Percentiles rank a stretch among this genome's conserved stretches.
phyloP scores from a whole-genome alignment of 1,140 invertebrate species.

The Bombus impatiens region DNA sequence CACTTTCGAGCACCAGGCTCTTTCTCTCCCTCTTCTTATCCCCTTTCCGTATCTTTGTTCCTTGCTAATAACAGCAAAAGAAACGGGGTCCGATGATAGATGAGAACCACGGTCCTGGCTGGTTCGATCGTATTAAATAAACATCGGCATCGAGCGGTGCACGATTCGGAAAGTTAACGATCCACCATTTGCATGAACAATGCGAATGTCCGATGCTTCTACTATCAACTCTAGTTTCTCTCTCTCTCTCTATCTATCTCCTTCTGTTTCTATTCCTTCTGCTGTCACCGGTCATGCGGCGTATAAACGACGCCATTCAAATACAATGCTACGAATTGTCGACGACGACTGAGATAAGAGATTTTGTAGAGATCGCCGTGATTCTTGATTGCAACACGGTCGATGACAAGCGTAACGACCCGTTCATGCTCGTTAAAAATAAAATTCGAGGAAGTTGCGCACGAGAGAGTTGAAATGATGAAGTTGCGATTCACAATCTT shows the following conservation, averaged over 20 bases:
- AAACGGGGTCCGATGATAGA: conserved; percentile 42
- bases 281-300: neutral
- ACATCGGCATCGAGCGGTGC: conserved; percentile 36
- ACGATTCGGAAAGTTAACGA: conserved; percentile 42
- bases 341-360: neutral
- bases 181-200: conserved; percentile 47
- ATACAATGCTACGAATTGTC: conserved; percentile 4
- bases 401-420: neutral
- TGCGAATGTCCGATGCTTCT: conserved; percentile 33
- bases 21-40: conserved; percentile 37
- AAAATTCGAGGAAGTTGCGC: too few relatives aligned
- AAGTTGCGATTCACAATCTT: too few relatives aligned
- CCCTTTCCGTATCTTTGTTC: neutral
- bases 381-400: neutral
- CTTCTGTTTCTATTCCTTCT: neutral
- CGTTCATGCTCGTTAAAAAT: neutral
- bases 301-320: conserved; percentile 10
- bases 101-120: conserved; percentile 33
- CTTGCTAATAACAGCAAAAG: conserved; percentile 52
- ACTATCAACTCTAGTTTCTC: too few relatives aligned
- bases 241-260: neutral
- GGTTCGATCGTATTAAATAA: conserved; percentile 56
- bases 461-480: too few relatives aligned
- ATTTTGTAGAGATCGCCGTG: neutral
- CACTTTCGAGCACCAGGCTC: conserved; percentile 28